Conservation (phyloP, 2,888 invertebrate genomes). For the Ethmia dodecea region DNA sequence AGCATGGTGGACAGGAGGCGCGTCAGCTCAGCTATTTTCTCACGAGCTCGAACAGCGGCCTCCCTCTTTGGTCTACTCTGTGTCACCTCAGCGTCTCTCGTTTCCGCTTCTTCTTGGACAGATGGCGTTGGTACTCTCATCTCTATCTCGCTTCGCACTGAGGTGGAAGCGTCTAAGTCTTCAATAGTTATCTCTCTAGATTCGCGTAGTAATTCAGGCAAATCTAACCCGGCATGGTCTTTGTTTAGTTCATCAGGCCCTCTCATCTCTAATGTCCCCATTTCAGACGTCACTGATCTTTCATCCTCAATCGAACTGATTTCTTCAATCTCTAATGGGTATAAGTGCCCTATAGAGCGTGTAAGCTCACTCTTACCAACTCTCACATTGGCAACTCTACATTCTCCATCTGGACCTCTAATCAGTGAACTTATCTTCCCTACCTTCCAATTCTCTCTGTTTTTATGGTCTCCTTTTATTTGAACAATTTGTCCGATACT, state of each 20-base stretch:
- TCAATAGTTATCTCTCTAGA: too few species aligned
- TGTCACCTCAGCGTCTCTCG: neutral
- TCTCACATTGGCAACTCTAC: conserved; percentile 15
- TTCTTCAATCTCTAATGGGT: conserved; percentile 3
- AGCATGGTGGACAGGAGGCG: neutral
- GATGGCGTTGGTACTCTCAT: neutral
- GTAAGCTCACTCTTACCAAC: neutral
- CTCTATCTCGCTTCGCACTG: neutral
- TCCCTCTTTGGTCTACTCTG: neutral
- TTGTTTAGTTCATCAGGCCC: too few species aligned
- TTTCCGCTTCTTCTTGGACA: neutral
- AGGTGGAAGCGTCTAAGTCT: neutral
- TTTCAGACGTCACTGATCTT: too few species aligned
- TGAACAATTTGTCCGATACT: conserved; percentile 13
- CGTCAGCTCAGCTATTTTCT: neutral
- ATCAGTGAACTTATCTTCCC: conserved; percentile 12
- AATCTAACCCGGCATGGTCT: too few species aligned
- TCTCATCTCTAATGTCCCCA: too few species aligned
- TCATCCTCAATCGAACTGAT: too few species aligned
- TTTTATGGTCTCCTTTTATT: conserved; percentile 12
- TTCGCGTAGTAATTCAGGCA: too few species aligned
- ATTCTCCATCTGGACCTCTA: conserved; percentile 11
- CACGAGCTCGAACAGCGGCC: neutral
- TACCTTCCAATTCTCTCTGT: conserved; percentile 15
- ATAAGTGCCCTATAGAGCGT: conserved; percentile 3